A percentile compares a stretch with the other conserved stretches of the same genome.
These are phyloP conservation scores for Teleopsis dalmanni DNA, from an alignment of 1,140 invertebrate species.

Conservation along the genomic window DNA sequence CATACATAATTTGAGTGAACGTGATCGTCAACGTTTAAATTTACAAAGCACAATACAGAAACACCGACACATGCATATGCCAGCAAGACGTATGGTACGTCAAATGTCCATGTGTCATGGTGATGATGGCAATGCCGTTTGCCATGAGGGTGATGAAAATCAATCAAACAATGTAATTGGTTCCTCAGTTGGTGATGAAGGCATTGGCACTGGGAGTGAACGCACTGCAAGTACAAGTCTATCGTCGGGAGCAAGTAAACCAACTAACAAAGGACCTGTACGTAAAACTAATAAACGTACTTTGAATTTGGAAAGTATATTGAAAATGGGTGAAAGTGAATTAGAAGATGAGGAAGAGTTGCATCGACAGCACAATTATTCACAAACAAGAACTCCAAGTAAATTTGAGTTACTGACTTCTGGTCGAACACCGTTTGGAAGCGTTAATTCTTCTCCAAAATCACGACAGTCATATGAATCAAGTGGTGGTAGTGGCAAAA, in stretches of 20 bases:
- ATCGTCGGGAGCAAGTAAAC: slow-evolving; percentile 1
- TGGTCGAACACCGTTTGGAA: slow-evolving; percentile 9
- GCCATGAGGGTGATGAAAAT: slow-evolving; percentile 6
- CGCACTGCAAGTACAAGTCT: slow-evolving; percentile 11
- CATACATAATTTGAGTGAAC: slow-evolving; percentile 40
- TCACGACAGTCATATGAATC: slow-evolving; percentile 14
- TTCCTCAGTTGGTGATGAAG: slow-evolving; percentile 3
- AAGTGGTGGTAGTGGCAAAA: slow-evolving; percentile 7
- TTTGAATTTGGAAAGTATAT: slow-evolving; percentile 33
- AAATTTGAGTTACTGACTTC: slow-evolving; percentile 28
- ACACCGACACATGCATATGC: slow-evolving; percentile 31
- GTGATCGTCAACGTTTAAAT: slow-evolving; percentile 29
- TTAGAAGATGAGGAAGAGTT: slow-evolving; percentile 33
- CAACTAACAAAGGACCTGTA: slow-evolving; percentile 11
- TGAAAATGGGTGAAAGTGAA: slow-evolving; percentile 41
- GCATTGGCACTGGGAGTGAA: slow-evolving; percentile 13
- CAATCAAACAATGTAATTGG: not conserved
- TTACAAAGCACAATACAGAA: slow-evolving; percentile 37
- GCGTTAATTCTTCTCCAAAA: slow-evolving; percentile 13
- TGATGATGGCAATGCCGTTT: slow-evolving; percentile 20
- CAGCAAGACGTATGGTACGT: slow-evolving; percentile 24
- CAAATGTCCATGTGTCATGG: slow-evolving; percentile 27
- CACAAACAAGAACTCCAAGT: slow-evolving; percentile 11
- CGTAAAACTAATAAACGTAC: slow-evolving; percentile 26
- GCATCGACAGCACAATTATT: not conserved